Percentiles rank a stretch among this genome's conserved stretches.
phyloP scores from a whole-genome alignment of 2,113 vertebrate genomes.

The Beaufortia kweichowensis region DNA sequence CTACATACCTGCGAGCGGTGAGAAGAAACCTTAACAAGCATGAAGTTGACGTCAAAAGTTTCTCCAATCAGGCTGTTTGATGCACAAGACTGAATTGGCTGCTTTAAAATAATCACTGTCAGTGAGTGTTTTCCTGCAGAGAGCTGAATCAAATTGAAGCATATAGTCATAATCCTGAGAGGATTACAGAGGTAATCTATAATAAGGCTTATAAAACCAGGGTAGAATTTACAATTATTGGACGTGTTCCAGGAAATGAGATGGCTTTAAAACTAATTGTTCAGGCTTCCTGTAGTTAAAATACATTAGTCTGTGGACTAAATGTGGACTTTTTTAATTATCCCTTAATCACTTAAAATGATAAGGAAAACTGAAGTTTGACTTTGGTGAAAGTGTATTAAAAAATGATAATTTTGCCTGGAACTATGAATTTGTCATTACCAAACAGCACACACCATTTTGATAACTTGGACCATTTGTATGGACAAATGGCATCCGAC shows the following conservation, averaged over 20 bases:
- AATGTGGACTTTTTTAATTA: background rate
- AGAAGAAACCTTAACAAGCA: no score
- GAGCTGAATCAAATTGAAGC: conserved; percentile 61
- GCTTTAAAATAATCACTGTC: conserved; percentile 31
- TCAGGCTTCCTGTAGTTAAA: conserved; percentile 5
- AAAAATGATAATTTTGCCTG: background rate
- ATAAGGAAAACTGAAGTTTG: background rate
- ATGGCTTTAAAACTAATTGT: conserved; percentile 44
- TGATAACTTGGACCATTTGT: no score
- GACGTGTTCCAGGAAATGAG: conserved; percentile 51
- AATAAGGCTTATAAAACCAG: conserved; percentile 60
- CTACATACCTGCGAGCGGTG: no score
- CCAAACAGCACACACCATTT: no score
- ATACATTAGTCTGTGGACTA: conserved; percentile 8
- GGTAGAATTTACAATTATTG: conserved; percentile 55
- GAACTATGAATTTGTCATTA: no score
- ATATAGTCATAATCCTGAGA: conserved; percentile 62
- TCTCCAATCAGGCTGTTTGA: background rate
- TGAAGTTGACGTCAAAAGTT: background rate
- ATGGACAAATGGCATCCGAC: no score
- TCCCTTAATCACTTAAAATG: background rate
- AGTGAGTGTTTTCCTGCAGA: conserved; percentile 30
- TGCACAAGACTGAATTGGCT: conserved; percentile 8
- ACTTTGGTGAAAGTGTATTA: background rate
- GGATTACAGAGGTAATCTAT: conserved; percentile 61